Percentiles rank a stretch among this genome's conserved stretches.
phyloP scores from a whole-genome alignment of 2,797 vertebrate genomes.

The Pteropus rufus region DNA sequence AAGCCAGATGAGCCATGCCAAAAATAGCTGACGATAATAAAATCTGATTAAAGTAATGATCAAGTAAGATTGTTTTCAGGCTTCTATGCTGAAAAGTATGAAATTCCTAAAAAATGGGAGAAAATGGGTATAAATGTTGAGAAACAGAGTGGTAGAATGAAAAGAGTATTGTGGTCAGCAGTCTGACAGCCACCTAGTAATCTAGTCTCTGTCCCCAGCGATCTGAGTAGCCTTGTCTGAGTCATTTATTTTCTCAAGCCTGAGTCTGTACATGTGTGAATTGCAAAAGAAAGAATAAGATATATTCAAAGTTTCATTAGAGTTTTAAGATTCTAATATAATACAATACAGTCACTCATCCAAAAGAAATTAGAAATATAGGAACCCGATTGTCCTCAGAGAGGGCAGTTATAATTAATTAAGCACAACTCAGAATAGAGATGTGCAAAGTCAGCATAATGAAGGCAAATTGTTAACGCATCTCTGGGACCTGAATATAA shows the following conservation, averaged over 20 bases:
- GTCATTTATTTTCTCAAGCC: not conserved
- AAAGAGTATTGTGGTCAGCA: not conserved
- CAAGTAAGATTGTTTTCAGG: not conserved
- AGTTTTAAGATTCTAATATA: not conserved
- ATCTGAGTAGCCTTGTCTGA: not conserved
- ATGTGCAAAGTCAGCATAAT: conserved; percentile 32
- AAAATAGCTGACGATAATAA: not conserved
- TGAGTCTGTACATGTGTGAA: not conserved
- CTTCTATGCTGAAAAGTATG: not conserved
- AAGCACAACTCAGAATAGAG: not conserved
- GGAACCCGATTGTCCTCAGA: not conserved
- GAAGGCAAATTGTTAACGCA: not conserved
- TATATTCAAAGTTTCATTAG: not conserved
- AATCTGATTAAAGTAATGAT: not conserved
- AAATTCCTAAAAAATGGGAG: not conserved
- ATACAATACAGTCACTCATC: not conserved
- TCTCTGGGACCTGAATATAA: not conserved
- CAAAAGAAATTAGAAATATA: not conserved
- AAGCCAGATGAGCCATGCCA: not conserved
- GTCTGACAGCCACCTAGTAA: not conserved
- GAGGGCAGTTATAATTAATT: not conserved
- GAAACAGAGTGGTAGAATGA: not conserved
- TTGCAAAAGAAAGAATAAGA: not conserved
- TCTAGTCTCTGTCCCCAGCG: not conserved
- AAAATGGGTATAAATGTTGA: not conserved